phyloP scores from a whole-genome alignment of 1,140 invertebrate species.

The Maconellicoccus hirsutus region DNA sequence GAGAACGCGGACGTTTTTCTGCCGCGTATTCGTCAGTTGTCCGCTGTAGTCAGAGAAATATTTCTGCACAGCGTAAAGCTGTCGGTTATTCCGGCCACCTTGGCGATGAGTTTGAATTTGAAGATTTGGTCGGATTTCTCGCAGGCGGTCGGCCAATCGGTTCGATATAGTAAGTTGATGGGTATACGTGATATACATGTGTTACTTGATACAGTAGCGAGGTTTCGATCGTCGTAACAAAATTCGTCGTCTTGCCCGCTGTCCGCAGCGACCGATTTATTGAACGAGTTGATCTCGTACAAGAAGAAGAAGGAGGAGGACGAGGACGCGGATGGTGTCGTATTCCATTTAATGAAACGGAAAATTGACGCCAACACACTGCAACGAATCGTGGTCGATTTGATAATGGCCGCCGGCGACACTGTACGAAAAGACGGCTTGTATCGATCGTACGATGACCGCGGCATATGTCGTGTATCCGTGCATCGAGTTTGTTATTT shows the following conservation, averaged over 20 bases:
- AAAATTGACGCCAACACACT: constrained; percentile 40
- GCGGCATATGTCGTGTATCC: too few relatives aligned
- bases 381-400: constrained; percentile 61
- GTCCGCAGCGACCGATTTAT: background rate
- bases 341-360: constrained; percentile 27
- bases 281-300: constrained; percentile 14
- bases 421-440: constrained; percentile 59
- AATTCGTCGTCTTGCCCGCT: constrained; percentile 9
- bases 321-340: constrained; percentile 46
- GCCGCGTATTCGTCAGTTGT: constrained; percentile 41
- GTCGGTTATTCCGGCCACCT: constrained; percentile 49
- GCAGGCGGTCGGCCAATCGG: constrained; percentile 46
- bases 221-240: background rate
- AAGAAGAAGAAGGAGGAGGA: constrained; percentile 42
- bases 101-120: constrained; percentile 49
- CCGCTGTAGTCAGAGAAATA: constrained; percentile 53
- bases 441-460: constrained; percentile 1
- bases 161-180: constrained; percentile 35
- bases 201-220: background rate
- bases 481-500: too few relatives aligned
- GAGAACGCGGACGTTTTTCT: constrained; percentile 34
- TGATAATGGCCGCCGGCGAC: constrained; percentile 79
- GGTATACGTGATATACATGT: constrained; percentile 37
- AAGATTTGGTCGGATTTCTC: constrained; percentile 63
- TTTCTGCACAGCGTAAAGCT: constrained; percentile 59